Conservation (phyloP, 2,888 invertebrate genomes). For the Volucella zonaria region DNA sequence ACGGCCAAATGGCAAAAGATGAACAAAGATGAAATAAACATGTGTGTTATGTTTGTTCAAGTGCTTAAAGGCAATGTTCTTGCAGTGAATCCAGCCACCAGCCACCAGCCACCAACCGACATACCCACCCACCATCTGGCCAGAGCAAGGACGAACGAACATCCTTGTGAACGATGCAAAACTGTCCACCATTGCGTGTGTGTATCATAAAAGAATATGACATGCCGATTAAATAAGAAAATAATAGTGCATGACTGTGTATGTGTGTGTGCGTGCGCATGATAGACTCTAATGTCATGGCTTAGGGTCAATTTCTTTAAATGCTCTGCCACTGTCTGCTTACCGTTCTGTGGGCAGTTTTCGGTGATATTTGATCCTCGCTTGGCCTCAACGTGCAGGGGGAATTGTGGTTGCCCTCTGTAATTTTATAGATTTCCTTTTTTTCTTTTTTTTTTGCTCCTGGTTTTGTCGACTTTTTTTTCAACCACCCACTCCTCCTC, state of each 20-base stretch:
- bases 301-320: constrained; percentile 64
- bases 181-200: constrained; percentile 40
- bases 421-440: background rate
- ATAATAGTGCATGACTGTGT: constrained; percentile 41
- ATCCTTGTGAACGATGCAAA: constrained; percentile 41
- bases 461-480: background rate
- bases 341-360: constrained; percentile 37
- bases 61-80: constrained; percentile 59
- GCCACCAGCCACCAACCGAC: background rate
- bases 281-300: constrained; percentile 56
- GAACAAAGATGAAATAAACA: constrained; percentile 65
- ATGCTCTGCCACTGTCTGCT: constrained; percentile 34
- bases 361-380: constrained; percentile 45
- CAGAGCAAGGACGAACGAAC: background rate
- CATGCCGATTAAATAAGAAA: constrained; percentile 65
- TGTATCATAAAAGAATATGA: constrained; percentile 67
- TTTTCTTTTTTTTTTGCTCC: background rate
- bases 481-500: background rate
- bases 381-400: constrained; percentile 28
- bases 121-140: background rate
- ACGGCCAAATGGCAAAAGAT: constrained; percentile 8
- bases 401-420: background rate
- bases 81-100: constrained; percentile 15
- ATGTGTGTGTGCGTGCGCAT: constrained; percentile 27
- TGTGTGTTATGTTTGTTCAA: constrained; percentile 59